Evolutionary conservation across 2,797 vertebrate genomes (phyloP).

Genomic region (Lophura swinhoii): DNA sequence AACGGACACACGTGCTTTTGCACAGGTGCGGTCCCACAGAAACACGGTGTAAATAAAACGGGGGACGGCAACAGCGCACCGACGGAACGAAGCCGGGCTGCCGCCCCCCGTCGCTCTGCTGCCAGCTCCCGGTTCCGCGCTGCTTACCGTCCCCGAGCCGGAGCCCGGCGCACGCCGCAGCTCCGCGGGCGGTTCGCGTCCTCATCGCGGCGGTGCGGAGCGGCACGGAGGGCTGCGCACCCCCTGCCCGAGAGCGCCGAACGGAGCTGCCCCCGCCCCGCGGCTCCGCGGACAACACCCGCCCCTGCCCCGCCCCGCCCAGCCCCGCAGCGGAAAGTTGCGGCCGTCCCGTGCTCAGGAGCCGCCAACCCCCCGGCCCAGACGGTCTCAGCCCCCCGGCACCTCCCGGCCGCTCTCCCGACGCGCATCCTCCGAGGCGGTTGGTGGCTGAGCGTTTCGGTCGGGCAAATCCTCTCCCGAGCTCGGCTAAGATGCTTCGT

Average conservation of each 20-base stretch:
- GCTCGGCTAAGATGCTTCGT: neutral
- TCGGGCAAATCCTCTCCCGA: accelerated
- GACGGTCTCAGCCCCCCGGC: neutral
- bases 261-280: neutral
- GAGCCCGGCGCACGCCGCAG: neutral
- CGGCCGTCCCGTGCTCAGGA: neutral
- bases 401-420: neutral
- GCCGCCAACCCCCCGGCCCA: neutral
- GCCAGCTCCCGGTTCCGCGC: neutral
- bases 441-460: accelerated
- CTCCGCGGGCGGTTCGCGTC: neutral
- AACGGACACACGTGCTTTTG: neutral
- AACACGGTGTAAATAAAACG: neutral
- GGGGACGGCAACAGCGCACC: neutral
- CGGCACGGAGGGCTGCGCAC: too few species aligned
- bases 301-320: neutral
- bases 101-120: too few species aligned
- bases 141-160: neutral
- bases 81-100: neutral
- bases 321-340: neutral
- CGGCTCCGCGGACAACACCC: neutral
- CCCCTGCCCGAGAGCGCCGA: too few species aligned
- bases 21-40: neutral
- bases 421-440: accelerated
- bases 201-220: neutral